These are phyloP conservation scores for Cichlasoma orientale DNA, from an alignment of 2,797 vertebrate genomes.

Conservation along the genomic window DNA sequence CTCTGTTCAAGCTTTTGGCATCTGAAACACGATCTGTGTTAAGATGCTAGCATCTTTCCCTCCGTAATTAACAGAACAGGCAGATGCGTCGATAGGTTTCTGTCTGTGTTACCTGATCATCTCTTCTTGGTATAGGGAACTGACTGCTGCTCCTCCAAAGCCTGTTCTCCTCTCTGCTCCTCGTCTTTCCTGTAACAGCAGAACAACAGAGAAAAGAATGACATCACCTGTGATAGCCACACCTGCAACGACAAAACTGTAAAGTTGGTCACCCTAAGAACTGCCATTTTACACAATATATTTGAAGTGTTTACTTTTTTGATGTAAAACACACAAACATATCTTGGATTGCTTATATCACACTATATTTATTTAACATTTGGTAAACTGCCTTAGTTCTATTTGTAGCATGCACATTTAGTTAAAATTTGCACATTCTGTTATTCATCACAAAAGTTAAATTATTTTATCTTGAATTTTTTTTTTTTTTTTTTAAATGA, in stretches of 20 bases:
- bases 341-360: not conserved
- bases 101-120: conserved; percentile 86
- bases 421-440: not conserved
- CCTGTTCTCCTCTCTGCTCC: conserved; percentile 84
- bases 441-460: not conserved
- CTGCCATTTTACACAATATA: not conserved
- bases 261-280: not conserved
- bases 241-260: not conserved
- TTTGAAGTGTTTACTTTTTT: not conserved
- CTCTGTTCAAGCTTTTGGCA: not conserved
- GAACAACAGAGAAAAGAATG: conserved; percentile 52
- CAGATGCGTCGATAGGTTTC: not conserved
- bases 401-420: not conserved
- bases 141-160: conserved; percentile 93
- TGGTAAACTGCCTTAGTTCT: rapidly evolving
- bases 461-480: not conserved
- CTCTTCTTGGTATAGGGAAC: conserved; percentile 96
- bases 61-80: not conserved
- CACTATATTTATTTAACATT: not conserved
- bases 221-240: not conserved
- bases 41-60: not conserved
- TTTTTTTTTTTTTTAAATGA: too few relatives aligned
- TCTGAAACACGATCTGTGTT: not conserved
- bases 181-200: conserved; percentile 79
- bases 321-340: not conserved